Conservation (phyloP, 2,797 vertebrate genomes). For the Chelon labrosus region DNA sequence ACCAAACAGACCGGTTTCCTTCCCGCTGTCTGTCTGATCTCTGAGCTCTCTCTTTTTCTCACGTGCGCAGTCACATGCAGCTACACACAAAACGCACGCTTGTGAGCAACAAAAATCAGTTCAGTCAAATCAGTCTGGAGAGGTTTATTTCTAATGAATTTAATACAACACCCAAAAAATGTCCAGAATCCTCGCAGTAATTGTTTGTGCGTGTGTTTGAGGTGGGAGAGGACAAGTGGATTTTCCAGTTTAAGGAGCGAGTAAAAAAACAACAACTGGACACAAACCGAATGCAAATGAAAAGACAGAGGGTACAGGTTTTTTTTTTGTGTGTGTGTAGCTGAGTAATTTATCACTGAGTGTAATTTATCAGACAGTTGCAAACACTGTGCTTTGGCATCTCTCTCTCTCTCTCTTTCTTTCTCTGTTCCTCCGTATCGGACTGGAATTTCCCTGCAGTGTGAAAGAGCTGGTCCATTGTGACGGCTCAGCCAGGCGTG, state of each 20-base stretch:
- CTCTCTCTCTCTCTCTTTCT: slow-evolving; percentile 52
- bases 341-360: slow-evolving; percentile 4
- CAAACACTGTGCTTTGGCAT: slow-evolving; percentile 72
- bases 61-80: slow-evolving; percentile 18
- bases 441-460: slow-evolving; percentile 86
- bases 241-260: slow-evolving; percentile 28
- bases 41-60: slow-evolving; percentile 33
- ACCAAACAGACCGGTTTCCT: slow-evolving; percentile 73
- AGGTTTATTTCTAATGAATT: slow-evolving; percentile 11
- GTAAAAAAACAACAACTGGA: background rate
- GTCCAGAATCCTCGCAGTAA: background rate
- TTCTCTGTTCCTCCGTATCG: slow-evolving; percentile 67
- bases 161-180: background rate
- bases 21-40: slow-evolving; percentile 55
- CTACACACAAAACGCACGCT: slow-evolving; percentile 16
- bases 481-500: slow-evolving; percentile 86
- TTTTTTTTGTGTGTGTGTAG: background rate
- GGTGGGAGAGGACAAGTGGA: slow-evolving; percentile 11
- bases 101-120: slow-evolving; percentile 6
- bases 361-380: slow-evolving; percentile 74
- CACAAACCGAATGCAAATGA: slow-evolving; percentile 38
- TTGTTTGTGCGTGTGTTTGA: background rate
- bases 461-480: slow-evolving; percentile 86
- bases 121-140: slow-evolving; percentile 13
- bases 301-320: slow-evolving; percentile 30